Base-by-base conservation (phyloP, 1,140 invertebrate species). In the Cardiocondyla obscurior region DNA sequence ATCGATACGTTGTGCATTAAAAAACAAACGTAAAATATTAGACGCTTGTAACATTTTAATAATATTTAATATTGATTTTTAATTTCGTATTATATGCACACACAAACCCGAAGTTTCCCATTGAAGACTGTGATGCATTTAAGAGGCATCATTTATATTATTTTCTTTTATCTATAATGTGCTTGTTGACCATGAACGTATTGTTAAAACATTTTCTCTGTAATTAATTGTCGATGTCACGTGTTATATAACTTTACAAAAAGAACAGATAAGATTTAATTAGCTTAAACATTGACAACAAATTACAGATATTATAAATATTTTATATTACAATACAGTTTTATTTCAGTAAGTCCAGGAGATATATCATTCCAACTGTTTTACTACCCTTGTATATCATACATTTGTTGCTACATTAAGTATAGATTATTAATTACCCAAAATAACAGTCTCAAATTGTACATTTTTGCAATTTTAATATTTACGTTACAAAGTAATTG, bases 91-190 rank as follows among this genome's bases (percentile, higher is more conserved):
- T 74, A 3, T 25, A 62, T 16, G 19, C 30, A 55, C 58, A 62
- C n/a, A 51, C 28, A 53, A 65, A 64, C 16, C 16, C 10, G 6
- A 55, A 79, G n/a, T 79, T 79, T 55, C 12, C 6, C 22, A 53
- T 53, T 67, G 12, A 67, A 67, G 62, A 79, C 36, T 79, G 46
- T 67, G 74, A 53, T 77, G 74, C 74, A 79, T 79, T 79, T 79
- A 79, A 79, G 16, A n/a, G 28, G 60, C 74, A 79, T 79, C 74
- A 67, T 77, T 67, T 51, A 39, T 73, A 73, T 51, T 36, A n/a
- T 49, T 51, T 10, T 12, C 5, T 39, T 77, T 67, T 42, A 55
- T 79, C 16, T 4, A 30, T 49, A 12, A 42, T 51, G 2, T 22
- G 51, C 5, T 67, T 65, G 33, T 25, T 58, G 36, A 58, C 53